A percentile compares a stretch with the other conserved stretches of the same genome.
Evolutionary conservation across 1,140 invertebrate genomes (phyloP).

Genomic region (Bilobella aurantiaca): DNA sequence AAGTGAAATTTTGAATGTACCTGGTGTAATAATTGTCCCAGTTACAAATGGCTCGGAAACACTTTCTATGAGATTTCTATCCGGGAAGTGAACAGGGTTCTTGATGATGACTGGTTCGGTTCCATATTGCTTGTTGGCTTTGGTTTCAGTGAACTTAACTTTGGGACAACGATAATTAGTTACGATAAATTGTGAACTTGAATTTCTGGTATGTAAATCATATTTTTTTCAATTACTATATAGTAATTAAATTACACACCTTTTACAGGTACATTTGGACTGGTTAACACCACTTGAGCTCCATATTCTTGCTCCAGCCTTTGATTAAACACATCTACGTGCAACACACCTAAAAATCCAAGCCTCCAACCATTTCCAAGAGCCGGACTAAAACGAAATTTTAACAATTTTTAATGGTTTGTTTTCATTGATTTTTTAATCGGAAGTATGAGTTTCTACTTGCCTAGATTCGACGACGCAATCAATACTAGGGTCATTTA

Average conservation of each 20-base stretch:
- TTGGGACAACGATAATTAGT: no score
- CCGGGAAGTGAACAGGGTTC: conserved; percentile 74
- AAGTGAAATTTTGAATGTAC: conserved; percentile 37
- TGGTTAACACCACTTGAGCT: conserved; percentile 76
- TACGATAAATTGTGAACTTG: no score
- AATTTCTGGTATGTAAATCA: no score
- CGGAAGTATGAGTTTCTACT: neutral
- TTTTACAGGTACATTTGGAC: conserved; percentile 90
- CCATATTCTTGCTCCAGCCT: conserved; percentile 86
- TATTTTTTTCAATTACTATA: no score
- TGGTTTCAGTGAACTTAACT: conserved; percentile 58
- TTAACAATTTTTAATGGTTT: neutral
- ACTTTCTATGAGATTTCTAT: conserved; percentile 54
- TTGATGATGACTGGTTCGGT: conserved; percentile 60
- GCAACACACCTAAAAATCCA: conserved; percentile 86
- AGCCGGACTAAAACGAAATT: conserved; percentile 59
- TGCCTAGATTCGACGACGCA: conserved; percentile 69
- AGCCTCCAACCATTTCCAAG: conserved; percentile 87
- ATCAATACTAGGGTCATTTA: conserved; percentile 90
- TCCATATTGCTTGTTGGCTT: conserved; percentile 58
- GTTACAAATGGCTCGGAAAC: conserved; percentile 77
- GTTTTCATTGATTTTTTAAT: neutral
- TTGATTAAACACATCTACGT: conserved; percentile 93
- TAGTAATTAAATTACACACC: no score
- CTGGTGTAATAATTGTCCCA: conserved; percentile 81